A percentile compares a stretch with the other conserved stretches of the same genome.
These are phyloP conservation scores for Cebuella pygmaea DNA, from an alignment of 2,797 vertebrate genomes.

Conservation along the genomic window DNA sequence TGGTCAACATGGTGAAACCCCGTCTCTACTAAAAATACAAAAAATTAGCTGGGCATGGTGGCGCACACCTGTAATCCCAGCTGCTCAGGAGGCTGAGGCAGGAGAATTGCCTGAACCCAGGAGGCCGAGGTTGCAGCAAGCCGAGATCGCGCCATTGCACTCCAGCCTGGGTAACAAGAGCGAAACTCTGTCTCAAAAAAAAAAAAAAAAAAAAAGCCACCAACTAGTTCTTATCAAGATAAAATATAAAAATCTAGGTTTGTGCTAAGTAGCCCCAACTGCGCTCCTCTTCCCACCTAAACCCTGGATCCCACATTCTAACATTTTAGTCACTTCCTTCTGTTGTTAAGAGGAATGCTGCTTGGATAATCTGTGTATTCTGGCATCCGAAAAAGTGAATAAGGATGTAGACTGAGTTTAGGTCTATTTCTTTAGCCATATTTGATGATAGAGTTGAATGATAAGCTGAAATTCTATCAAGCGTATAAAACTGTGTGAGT, in stretches of 20 bases:
- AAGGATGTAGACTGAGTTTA: background rate
- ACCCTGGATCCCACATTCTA: accelerated
- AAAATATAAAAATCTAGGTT: background rate
- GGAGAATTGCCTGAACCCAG: too few species aligned
- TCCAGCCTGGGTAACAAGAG: too few species aligned
- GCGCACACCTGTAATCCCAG: too few species aligned
- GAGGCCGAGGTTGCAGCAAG: too few species aligned
- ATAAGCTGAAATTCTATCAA: background rate
- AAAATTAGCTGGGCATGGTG: too few species aligned
- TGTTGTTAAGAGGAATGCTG: background rate
- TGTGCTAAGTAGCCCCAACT: background rate
- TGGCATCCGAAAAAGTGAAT: background rate
- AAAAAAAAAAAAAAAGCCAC: background rate
- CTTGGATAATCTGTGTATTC: background rate
- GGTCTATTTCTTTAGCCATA: background rate
- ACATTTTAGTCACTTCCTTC: background rate
- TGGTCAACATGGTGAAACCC: too few species aligned
- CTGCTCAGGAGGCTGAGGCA: too few species aligned
- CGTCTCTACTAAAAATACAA: too few species aligned
- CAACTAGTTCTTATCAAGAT: background rate
- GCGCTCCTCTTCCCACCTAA: accelerated
- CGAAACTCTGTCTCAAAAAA: too few species aligned
- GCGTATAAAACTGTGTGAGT: background rate
- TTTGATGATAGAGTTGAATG: background rate
- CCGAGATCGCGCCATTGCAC: too few species aligned